phyloP scores from a whole-genome alignment of 1,140 invertebrate species.

The Monomorium pharaonis region DNA sequence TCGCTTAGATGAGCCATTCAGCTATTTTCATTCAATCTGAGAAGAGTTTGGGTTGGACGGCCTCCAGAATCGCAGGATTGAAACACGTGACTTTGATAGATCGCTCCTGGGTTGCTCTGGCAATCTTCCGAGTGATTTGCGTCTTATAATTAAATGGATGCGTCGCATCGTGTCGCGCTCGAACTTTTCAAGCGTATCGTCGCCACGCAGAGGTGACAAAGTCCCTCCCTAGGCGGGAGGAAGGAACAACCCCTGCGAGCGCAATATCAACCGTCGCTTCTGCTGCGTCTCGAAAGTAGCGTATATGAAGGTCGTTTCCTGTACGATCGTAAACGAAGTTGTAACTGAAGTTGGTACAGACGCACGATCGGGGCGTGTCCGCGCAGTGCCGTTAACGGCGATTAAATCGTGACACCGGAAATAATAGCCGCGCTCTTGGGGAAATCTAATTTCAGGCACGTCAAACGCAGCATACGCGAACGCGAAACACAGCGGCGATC shows the following conservation, averaged over 20 bases:
- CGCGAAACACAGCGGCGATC: neutral
- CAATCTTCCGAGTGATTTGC: slow-evolving; percentile 8
- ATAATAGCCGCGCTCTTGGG: slow-evolving; percentile 33
- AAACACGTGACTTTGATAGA: slow-evolving; percentile 44
- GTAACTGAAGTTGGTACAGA: slow-evolving; percentile 27
- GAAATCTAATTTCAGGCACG: slow-evolving; percentile 47
- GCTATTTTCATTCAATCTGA: slow-evolving; percentile 53
- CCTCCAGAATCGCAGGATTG: slow-evolving; percentile 9
- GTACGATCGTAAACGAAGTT: neutral
- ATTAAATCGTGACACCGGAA: slow-evolving; percentile 31
- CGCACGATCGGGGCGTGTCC: neutral
- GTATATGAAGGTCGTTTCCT: neutral
- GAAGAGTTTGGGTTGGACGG: slow-evolving; percentile 35
- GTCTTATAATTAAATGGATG: slow-evolving; percentile 39
- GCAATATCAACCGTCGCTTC: neutral
- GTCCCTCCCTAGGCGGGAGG: neutral
- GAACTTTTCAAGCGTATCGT: neutral
- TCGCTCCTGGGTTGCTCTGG: slow-evolving; percentile 33
- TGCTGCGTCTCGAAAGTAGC: neutral
- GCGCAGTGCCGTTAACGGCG: slow-evolving; percentile 10
- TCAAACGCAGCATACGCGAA: slow-evolving; percentile 19
- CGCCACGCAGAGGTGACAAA: neutral
- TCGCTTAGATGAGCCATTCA: slow-evolving; percentile 33
- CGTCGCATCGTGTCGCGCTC: neutral
- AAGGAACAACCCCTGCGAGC: no score